Evolutionary conservation across 2,797 vertebrate genomes (phyloP), one percentile per base, ranked within the genome.

Genomic region (Sphenopsis melanotis): DNA sequence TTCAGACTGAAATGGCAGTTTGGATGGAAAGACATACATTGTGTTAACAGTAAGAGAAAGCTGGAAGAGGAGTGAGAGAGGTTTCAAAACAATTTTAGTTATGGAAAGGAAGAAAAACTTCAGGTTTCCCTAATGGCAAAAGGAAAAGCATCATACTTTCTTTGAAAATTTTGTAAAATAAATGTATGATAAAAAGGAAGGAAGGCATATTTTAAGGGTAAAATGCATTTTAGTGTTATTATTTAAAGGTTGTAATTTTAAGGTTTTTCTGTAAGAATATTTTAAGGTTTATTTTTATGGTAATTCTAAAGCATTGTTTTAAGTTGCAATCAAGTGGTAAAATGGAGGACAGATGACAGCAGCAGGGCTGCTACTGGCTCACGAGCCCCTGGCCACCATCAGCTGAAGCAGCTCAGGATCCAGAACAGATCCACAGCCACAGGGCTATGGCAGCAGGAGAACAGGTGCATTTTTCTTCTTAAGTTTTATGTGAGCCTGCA

Each of bases 351-450:
- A 32, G 7, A 55, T 24, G n/a, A 23, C 11, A 90, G 47, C 42
- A 60, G 11, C 22, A 74, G 47, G 44, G 20, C 19, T 89, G 14
- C 30, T 41, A 47, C 10, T 27, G 19, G 21, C 12, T 78, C 15
- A 49, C 4, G 37, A 46, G 11, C 6, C 39, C 3, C 1, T 12
- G 17, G 63, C 30, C 37, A 41, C 1, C 1, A 34, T 34, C 37
- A 76, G 29, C 16, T 1, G 1, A 69, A 85, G 29, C 30, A 77
- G 15, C 14, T 13, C 32, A 32, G 23, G 34, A 60, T n/a, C 8
- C 24, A 61, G n/a, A 69, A 47, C 9, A 47, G 42, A 61, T 36
- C 9, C 3, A 5, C 0, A 9, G n/a, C 39, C 2, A 1, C 6
- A 34, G 19, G 18, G 8, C 57, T 71, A 12, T 3, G 17, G 30